Evolutionary conservation across 2,113 vertebrate genomes (phyloP), one percentile per base, ranked within the genome.

Genomic region (Petroica traversi): DNA sequence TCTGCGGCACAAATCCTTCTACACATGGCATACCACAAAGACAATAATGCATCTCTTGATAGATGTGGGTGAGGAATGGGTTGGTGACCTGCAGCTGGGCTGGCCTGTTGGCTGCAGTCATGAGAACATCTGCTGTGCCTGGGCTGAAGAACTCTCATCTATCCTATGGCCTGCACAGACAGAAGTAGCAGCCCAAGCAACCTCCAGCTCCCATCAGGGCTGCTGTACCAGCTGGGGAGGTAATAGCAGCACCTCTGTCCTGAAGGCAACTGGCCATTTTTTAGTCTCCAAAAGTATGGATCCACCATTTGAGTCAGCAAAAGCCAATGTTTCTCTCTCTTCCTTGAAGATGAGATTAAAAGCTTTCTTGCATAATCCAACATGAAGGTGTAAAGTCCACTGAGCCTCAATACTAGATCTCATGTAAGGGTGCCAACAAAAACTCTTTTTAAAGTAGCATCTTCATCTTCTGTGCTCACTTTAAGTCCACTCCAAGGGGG

Each of bases 181-280:
- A 92, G 36, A 75, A 57, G 28, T 0, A 75, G 29, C n/a, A 61
- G 25, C 75, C 5, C 28, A 79, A 12, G 22, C 14, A 24, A 51
- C 5, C 26, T 77, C 34, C 43, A 63, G 6, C 16, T 81, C 46
- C 48, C 26, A 34, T 0, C 2, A 4, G 9, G 16, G 4, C 3
- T 55, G 8, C n/a, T 0, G 0, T 26, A 61, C 17, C 66, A 85
- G 5, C 14, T 73, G 36, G 16, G 19, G 34, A 85, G 0, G 0
- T 23, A 19, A 54, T 31, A 77, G 26, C 29, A 78, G 29, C 78
- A 77, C 6, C 6, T 90, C 38, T 45, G 6, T 88, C 64, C 43
- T 90, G 58, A 69, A 80, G 15, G 8, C 34, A 75, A 2, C 15
- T 45, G 31, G 40, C 43, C 16, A 19, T 59, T 74, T 92, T n/a